These are phyloP conservation scores for Aviceda subcristata DNA, from an alignment of 2,113 vertebrate species.

Conservation along the genomic window DNA sequence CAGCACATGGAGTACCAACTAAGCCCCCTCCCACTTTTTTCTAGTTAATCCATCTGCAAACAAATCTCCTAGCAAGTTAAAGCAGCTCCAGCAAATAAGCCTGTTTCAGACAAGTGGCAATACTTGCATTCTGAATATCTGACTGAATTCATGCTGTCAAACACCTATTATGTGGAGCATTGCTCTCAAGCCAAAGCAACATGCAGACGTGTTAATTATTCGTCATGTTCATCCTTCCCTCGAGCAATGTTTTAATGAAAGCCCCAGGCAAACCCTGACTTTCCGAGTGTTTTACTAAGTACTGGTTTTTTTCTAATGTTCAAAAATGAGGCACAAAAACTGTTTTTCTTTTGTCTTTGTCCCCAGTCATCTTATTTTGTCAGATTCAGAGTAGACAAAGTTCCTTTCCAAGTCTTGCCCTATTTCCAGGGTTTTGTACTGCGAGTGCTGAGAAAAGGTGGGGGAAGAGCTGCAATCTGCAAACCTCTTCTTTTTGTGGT, in stretches of 20 bases:
- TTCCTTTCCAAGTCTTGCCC: neutral
- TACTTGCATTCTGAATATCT: neutral
- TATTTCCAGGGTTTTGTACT: neutral
- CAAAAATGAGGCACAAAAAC: neutral
- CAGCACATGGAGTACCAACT: neutral
- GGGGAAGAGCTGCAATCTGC: neutral
- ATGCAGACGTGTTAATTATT: neutral
- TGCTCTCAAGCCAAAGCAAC: neutral
- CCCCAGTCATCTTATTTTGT: neutral
- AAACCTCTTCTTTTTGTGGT: neutral
- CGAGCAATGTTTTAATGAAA: constrained; percentile 33
- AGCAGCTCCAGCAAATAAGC: neutral
- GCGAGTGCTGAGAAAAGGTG: neutral
- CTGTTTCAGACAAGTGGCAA: neutral
- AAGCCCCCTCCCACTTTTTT: neutral
- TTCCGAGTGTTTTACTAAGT: neutral
- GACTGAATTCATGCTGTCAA: neutral
- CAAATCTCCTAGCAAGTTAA: neutral
- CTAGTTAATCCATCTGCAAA: neutral
- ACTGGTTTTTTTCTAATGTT: neutral
- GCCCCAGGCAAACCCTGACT: neutral
- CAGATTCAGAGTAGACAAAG: neutral
- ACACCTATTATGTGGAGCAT: neutral
- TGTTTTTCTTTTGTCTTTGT: neutral
- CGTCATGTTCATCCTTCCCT: neutral